Evolutionary conservation across 2,888 invertebrate species (phyloP).

Genomic region (Adelphocoris suturalis): DNA sequence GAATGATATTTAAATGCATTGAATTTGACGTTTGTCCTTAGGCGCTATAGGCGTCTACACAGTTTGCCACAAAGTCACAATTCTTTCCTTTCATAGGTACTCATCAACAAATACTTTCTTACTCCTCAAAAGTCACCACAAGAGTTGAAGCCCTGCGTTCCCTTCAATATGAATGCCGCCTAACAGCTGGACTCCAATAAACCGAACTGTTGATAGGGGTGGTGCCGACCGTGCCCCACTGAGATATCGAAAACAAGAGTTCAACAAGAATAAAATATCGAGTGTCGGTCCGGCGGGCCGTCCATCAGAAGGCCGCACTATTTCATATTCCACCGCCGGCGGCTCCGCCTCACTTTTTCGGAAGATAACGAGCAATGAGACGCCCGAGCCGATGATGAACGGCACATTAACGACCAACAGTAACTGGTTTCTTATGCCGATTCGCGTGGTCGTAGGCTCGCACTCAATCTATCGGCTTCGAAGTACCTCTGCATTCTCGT

Average conservation of each 20-base stretch:
- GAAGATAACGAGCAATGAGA: conserved; percentile 32
- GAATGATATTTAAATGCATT: no score
- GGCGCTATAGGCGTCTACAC: no score
- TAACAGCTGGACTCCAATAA: not conserved
- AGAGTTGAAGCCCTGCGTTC: no score
- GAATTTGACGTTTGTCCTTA: no score
- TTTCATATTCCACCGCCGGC: conserved; percentile 24
- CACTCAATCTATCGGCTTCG: not conserved
- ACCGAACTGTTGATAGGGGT: conserved; percentile 13
- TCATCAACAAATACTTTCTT: no score
- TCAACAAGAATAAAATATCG: conserved; percentile 5
- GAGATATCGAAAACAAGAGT: conserved; percentile 34
- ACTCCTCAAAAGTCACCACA: no score
- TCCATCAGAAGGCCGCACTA: not conserved
- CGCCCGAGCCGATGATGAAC: conserved; percentile 6
- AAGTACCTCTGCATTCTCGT: no score
- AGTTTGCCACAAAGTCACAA: no score
- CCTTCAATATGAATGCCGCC: no score
- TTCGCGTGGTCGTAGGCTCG: not conserved
- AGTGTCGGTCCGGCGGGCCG: conserved; percentile 14
- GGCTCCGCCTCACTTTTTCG: not conserved
- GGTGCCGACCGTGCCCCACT: not conserved
- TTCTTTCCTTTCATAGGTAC: no score
- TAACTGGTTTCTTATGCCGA: conserved; percentile 20
- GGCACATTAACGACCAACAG: conserved; percentile 19